phyloP scores from a whole-genome alignment of 2,113 vertebrate genomes.

The Galemys pyrenaicus region DNA sequence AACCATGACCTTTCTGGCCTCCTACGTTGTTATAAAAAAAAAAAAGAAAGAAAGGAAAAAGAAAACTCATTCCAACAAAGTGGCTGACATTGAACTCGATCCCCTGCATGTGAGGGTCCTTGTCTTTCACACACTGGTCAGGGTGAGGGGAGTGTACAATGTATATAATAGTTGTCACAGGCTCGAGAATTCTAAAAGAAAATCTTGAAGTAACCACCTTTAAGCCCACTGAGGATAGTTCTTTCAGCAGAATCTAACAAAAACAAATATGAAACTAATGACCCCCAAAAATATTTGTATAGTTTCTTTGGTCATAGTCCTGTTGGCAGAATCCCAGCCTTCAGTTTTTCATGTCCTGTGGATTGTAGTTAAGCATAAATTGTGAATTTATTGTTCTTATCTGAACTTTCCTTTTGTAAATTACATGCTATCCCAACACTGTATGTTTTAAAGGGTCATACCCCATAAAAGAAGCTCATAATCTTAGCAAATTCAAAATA shows the following conservation, averaged over 20 bases:
- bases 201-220: conserved; percentile 8
- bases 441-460: conserved; percentile 67
- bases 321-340: conserved; percentile 54
- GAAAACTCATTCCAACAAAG: not conserved
- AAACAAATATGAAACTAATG: conserved; percentile 20
- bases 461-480: conserved; percentile 64
- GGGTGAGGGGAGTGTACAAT: not conserved
- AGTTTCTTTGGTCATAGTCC: conserved; percentile 48
- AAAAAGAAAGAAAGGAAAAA: not conserved
- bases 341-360: conserved; percentile 55
- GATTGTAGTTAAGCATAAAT: conserved; percentile 60
- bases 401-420: conserved; percentile 59
- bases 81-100: not conserved
- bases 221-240: not conserved
- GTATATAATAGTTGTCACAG: not conserved
- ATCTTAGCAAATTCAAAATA: conserved; percentile 70
- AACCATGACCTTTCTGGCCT: not conserved
- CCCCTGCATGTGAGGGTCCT: not conserved
- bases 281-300: conserved; percentile 37
- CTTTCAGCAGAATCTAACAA: conserved; percentile 56
- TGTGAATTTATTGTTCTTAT: conserved; percentile 73
- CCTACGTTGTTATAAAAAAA: not conserved
- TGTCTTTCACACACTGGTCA: not conserved
- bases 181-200: conserved; percentile 9
- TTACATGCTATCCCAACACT: conserved; percentile 41